phyloP scores from a whole-genome alignment of 2,888 invertebrate species.

The Criorhina ranunculi region DNA sequence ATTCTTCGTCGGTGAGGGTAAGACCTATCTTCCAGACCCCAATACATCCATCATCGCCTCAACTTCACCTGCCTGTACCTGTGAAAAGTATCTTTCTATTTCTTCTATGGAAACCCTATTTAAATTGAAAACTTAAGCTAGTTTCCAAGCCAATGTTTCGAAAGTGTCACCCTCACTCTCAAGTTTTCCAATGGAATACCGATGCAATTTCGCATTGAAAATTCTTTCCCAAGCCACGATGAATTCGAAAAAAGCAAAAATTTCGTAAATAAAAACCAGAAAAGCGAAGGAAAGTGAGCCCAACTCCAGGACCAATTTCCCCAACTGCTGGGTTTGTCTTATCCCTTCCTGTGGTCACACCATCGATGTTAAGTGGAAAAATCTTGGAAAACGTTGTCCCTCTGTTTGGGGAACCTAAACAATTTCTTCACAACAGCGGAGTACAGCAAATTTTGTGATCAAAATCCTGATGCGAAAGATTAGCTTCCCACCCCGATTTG shows the following conservation, averaged over 20 bases:
- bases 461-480: constrained; percentile 46
- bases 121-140: constrained; percentile 4
- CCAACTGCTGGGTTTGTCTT: constrained; percentile 88
- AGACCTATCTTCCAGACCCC: background rate
- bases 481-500: constrained; percentile 27
- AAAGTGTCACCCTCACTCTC: constrained; percentile 59
- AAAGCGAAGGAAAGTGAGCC: constrained; percentile 84
- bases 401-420: constrained; percentile 76
- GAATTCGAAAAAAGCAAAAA: background rate
- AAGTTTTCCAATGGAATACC: constrained; percentile 14
- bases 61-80: constrained; percentile 7
- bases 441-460: constrained; percentile 76
- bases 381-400: constrained; percentile 83
- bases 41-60: background rate
- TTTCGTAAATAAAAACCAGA: background rate
- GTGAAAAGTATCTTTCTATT: constrained; percentile 52
- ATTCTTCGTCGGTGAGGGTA: background rate
- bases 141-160: constrained; percentile 36
- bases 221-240: background rate
- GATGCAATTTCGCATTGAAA: constrained; percentile 2
- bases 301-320: constrained; percentile 86
- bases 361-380: constrained; percentile 84
- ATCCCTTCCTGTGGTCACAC: constrained; percentile 88
- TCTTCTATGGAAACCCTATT: constrained; percentile 20
- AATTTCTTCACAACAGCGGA: constrained; percentile 77